phyloP scores from a whole-genome alignment of 2,797 vertebrate species.

The Petrocephalus sullivani region DNA sequence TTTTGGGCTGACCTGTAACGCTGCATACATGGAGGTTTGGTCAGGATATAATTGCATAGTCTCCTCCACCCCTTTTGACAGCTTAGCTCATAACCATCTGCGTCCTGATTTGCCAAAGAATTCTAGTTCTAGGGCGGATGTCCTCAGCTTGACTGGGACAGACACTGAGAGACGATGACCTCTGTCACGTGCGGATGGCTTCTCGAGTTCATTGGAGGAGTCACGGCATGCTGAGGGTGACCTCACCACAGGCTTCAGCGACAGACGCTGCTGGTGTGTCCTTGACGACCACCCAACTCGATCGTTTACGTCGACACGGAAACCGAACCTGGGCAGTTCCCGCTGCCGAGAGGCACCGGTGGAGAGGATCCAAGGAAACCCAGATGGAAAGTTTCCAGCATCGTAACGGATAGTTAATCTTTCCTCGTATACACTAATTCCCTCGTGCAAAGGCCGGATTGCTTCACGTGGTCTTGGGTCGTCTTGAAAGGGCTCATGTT shows the following conservation, averaged over 20 bases:
- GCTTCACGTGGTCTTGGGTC: background rate
- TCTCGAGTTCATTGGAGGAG: background rate
- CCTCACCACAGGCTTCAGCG: background rate
- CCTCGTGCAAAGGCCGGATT: background rate
- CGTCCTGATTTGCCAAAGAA: background rate
- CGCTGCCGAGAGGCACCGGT: background rate
- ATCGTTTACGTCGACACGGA: background rate
- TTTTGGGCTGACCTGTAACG: background rate
- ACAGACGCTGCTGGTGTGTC: background rate
- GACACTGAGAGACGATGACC: background rate
- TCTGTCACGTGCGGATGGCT: background rate
- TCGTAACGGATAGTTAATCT: background rate
- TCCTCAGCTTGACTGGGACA: background rate
- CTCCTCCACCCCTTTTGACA: background rate
- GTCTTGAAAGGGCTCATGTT: background rate
- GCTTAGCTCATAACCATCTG: background rate
- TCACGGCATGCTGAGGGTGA: background rate
- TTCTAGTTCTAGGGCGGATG: background rate
- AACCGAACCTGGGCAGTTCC: background rate
- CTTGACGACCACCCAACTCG: background rate
- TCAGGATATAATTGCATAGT: background rate
- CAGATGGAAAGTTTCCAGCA: background rate
- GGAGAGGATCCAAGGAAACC: background rate
- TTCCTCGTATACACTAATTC: background rate
- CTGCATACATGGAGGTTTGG: background rate